phyloP scores from a whole-genome alignment of 2,797 vertebrate genomes.

The Diglossa cyanea region DNA sequence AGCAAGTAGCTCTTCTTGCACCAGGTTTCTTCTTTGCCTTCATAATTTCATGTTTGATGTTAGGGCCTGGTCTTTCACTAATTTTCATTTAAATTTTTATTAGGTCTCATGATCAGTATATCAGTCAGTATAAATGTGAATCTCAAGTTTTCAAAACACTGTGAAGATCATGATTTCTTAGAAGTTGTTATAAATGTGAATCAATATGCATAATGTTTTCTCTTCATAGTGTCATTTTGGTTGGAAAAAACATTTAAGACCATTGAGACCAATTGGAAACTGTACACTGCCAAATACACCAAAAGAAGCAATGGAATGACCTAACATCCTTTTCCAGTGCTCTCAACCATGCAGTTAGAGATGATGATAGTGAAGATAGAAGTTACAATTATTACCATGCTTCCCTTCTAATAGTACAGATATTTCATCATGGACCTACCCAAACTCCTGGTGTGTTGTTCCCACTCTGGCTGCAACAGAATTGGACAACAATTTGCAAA shows the following conservation, averaged over 20 bases:
- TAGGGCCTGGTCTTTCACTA: background rate
- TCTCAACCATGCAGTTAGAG: background rate
- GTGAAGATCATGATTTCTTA: background rate
- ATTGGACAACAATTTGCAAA: background rate
- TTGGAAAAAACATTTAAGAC: background rate
- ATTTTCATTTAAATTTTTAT: background rate
- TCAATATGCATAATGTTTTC: background rate
- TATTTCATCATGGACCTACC: background rate
- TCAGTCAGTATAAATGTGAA: background rate
- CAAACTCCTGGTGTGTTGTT: background rate
- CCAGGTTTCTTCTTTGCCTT: background rate
- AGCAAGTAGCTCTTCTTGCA: background rate
- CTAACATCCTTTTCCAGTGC: background rate
- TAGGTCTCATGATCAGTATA: background rate
- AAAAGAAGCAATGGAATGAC: background rate
- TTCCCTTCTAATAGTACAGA: background rate
- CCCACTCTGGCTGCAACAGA: background rate
- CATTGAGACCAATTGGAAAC: background rate
- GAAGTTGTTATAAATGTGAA: background rate
- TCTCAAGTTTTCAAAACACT: background rate
- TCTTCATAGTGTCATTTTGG: background rate
- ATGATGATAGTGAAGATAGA: accelerated
- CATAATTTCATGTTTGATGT: background rate
- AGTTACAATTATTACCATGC: background rate
- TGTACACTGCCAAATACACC: background rate